These are phyloP conservation scores for Austrofundulus limnaeus DNA, from an alignment of 2,113 vertebrate genomes.

Conservation along the genomic window DNA sequence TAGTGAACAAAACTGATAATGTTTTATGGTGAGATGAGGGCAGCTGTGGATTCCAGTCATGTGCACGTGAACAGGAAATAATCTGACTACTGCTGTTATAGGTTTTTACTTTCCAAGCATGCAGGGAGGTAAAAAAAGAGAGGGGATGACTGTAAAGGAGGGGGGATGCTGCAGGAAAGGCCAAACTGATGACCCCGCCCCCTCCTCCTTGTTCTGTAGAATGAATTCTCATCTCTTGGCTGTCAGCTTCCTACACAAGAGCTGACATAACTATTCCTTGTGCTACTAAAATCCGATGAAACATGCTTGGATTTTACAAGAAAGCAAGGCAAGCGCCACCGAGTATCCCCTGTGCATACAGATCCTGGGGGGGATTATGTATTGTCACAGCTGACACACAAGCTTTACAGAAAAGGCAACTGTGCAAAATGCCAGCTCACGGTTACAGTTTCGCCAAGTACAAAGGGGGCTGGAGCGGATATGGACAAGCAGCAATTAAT, in stretches of 20 bases:
- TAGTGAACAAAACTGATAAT: conserved; percentile 66
- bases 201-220: conserved; percentile 5
- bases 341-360: conserved; percentile 1
- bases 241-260: conserved; percentile 19
- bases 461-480: conserved; percentile 16
- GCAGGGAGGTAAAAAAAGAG: conserved; percentile 11
- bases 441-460: conserved; percentile 36
- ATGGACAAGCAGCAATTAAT: conserved; percentile 55
- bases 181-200: conserved; percentile 7
- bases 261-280: conserved; percentile 20
- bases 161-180: conserved; percentile 28
- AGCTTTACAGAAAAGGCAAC: conserved; percentile 24
- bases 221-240: conserved; percentile 10
- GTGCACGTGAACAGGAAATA: conserved; percentile 55
- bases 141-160: conserved; percentile 27
- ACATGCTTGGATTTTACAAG: conserved; percentile 7
- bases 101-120: conserved; percentile 51
- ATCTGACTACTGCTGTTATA: conserved; percentile 51
- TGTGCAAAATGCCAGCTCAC: conserved; percentile 45
- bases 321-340: conserved; percentile 4
- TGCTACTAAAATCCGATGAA: conserved; percentile 17
- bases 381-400: conserved; percentile 17
- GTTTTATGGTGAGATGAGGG: conserved; percentile 62
- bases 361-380: conserved; percentile 14
- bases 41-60: conserved; percentile 60